Conservation (phyloP, 2,113 vertebrate species). For the Tetraodon nigroviridis region DNA sequence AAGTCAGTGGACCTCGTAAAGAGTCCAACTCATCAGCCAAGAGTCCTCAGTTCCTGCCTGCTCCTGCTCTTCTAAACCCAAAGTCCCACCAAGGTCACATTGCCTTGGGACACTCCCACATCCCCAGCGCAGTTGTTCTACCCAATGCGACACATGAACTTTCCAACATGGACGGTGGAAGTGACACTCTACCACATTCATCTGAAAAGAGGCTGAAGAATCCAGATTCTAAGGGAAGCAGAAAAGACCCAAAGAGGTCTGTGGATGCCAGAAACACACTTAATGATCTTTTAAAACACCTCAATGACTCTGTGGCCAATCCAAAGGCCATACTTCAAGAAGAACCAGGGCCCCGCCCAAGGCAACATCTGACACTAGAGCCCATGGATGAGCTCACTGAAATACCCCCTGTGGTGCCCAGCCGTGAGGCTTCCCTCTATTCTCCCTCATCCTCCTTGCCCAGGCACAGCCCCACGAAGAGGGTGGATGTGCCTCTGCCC, state of each 20-base stretch:
- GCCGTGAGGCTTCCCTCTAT: constrained; percentile 92
- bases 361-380: constrained; percentile 89
- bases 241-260: constrained; percentile 88
- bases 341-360: constrained; percentile 77
- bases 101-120: constrained; percentile 84
- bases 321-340: constrained; percentile 90
- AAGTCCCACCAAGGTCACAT: constrained; percentile 84
- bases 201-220: constrained; percentile 84
- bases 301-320: constrained; percentile 85
- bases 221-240: constrained; percentile 81
- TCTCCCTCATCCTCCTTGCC: constrained; percentile 95
- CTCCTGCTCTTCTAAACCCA: constrained; percentile 75
- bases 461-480: constrained; percentile 93
- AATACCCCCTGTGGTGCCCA: constrained; percentile 92
- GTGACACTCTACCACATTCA: constrained; percentile 78
- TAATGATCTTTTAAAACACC: constrained; percentile 95
- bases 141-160: constrained; percentile 95
- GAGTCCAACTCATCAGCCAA: constrained; percentile 79
- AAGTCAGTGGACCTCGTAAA: constrained; percentile 80
- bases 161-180: constrained; percentile 79
- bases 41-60: constrained; percentile 87
- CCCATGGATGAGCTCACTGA: constrained; percentile 89
- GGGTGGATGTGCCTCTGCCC: constrained; percentile 92
- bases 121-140: constrained; percentile 94
- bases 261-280: constrained; percentile 95